phyloP scores from a whole-genome alignment of 2,113 vertebrate species.

The Otis tarda region DNA sequence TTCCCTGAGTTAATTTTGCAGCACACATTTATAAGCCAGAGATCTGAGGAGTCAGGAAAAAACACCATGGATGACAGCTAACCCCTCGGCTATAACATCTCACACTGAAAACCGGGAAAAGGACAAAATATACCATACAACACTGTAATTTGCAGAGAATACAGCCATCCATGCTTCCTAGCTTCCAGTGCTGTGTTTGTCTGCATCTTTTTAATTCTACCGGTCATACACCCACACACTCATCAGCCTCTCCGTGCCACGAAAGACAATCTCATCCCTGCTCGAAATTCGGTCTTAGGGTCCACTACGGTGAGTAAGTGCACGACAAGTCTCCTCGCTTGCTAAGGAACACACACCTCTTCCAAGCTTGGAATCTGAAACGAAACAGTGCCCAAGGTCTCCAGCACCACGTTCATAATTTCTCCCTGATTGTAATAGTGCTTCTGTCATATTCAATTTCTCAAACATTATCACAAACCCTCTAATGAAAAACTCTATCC shows the following conservation, averaged over 20 bases:
- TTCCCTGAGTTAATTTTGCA: slow-evolving; percentile 65
- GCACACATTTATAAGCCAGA: slow-evolving; percentile 64
- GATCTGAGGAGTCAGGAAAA: slow-evolving; percentile 58
- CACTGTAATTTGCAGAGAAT: slow-evolving; percentile 18
- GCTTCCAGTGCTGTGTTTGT: not conserved
- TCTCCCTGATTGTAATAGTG: not conserved
- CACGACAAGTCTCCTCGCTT: not conserved
- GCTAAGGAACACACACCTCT: not conserved
- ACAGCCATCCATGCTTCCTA: not conserved
- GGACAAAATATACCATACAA: slow-evolving; percentile 20
- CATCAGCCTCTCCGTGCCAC: not conserved
- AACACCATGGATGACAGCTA: slow-evolving; percentile 55
- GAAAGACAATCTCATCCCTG: not conserved
- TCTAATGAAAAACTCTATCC: not conserved
- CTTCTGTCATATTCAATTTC: not conserved
- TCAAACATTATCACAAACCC: not conserved
- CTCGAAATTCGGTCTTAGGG: not conserved
- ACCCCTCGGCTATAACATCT: slow-evolving; percentile 59
- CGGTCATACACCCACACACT: not conserved
- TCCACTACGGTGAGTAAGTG: not conserved
- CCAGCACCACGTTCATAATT: not conserved
- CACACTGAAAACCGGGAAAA: not conserved
- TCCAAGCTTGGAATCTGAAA: slow-evolving; percentile 24
- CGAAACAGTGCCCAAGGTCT: not conserved
- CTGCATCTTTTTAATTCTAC: not conserved